phyloP scores from a whole-genome alignment of 2,113 vertebrate genomes.

The Neotoma lepida region DNA sequence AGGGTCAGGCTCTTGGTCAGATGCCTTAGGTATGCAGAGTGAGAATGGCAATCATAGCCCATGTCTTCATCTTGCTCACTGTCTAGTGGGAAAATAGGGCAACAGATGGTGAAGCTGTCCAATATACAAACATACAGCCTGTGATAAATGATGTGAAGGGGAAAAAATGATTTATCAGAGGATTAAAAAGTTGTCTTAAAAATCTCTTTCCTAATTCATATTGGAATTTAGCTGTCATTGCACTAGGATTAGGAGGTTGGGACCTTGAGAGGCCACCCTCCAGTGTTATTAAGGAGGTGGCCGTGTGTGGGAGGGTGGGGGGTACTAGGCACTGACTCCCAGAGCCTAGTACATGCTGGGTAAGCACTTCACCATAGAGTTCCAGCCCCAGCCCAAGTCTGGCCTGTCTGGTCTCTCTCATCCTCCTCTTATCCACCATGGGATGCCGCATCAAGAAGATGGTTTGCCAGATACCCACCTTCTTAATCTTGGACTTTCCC shows the following conservation, averaged over 20 bases:
- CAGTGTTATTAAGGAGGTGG: not conserved
- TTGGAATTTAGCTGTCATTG: not conserved
- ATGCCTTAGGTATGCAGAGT: not conserved
- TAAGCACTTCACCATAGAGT: not conserved
- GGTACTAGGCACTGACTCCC: not conserved
- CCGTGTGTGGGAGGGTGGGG: not conserved
- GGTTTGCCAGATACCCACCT: not conserved
- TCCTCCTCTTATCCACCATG: not conserved
- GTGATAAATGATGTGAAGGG: not conserved
- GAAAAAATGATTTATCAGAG: not conserved
- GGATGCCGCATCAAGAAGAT: not conserved
- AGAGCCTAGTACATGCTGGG: not conserved
- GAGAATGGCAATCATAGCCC: not conserved
- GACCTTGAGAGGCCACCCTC: not conserved
- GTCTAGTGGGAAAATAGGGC: not conserved
- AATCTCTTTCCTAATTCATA: not conserved
- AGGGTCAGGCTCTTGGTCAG: not conserved
- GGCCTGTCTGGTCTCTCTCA: not conserved
- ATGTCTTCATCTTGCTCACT: not conserved
- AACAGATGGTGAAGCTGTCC: not conserved
- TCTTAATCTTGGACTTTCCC: not conserved
- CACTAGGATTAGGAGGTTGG: not conserved
- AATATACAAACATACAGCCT: not conserved
- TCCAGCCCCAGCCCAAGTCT: not conserved
- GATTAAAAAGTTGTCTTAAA: not conserved